Base-by-base conservation (phyloP, 1,140 invertebrate genomes). In the Lerema accius region DNA sequence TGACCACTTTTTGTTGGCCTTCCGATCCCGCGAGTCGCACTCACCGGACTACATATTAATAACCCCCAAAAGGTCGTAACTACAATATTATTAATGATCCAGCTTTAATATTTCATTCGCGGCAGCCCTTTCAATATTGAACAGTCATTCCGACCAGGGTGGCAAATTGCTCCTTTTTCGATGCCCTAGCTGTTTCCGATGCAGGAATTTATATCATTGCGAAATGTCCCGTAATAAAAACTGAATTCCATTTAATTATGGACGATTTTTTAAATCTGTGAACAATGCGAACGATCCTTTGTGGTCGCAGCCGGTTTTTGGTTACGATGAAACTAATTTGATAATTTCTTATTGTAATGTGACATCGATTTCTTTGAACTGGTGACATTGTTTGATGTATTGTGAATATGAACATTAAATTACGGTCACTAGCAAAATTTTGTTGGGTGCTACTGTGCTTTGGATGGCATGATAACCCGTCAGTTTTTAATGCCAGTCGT, bases 161-260 rank as follows among this genome's bases (percentile, higher is more conserved):
- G 86, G 86, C 76, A 86, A 84, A 77, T 76, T 78, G 73, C 58
- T 78, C 71, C 74, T 87, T 88, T 88, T 88, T 83, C 69, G 55
- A 65, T 49, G 42, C 48, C 5, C 28, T 60, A 65, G 73, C 67
- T 65, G 62, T 74, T 69, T 63, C 65, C 58, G 69, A 82, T 74
- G 55, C 67, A 73, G 78, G 85, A 86, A 89, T 88, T 83, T 86
- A 84, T 89, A 87, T 82, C 73, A 86, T 81, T 65, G 69, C 73
- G 79, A 83, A 85, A 85, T 79, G 72, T 66, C 50, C 35, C 60
- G 19, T 17, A 5, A 67, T 72, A 90, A 90, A 86, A 90, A 89
- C 66, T 71, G 67, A 73, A 90, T 90, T 89, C 87, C 87, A 81
- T 82, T 89, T 89, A 90, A 90, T 90, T 90, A 90, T 87, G 86